phyloP scores from a whole-genome alignment of 2,113 vertebrate species.

The Lycaon pictus region DNA sequence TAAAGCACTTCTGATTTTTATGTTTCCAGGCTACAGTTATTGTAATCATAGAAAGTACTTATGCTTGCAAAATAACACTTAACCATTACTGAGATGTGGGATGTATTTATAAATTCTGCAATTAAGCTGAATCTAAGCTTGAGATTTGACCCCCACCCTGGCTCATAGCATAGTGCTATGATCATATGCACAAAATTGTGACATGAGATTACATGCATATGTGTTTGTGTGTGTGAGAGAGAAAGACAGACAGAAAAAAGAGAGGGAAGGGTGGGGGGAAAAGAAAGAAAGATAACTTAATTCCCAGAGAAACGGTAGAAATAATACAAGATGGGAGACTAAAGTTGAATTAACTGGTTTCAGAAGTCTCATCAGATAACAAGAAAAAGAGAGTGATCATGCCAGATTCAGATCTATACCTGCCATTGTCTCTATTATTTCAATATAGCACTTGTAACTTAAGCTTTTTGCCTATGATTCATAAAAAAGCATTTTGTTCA shows the following conservation, averaged over 20 bases:
- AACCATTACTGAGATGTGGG: slow-evolving; percentile 37
- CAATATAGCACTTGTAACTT: neutral
- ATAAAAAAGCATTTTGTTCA: neutral
- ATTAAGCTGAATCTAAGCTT: neutral
- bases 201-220: neutral
- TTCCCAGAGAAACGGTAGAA: neutral
- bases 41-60: slow-evolving; percentile 60
- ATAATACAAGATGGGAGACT: neutral
- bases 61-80: slow-evolving; percentile 64
- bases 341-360: neutral
- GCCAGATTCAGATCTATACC: rapidly evolving
- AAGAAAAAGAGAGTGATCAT: neutral
- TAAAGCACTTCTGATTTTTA: slow-evolving; percentile 62
- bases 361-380: neutral
- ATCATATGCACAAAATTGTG: neutral
- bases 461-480: neutral
- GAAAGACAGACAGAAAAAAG: too few relatives aligned
- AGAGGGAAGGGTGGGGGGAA: neutral
- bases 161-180: neutral
- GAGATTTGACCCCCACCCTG: neutral
- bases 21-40: slow-evolving; percentile 5
- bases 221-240: neutral
- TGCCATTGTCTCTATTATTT: neutral
- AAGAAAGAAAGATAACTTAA: neutral
- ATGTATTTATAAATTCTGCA: slow-evolving; percentile 48